A percentile compares a stretch with the other conserved stretches of the same genome.
phyloP scores from a whole-genome alignment of 2,113 vertebrate species.

The Seriola dumerili region DNA sequence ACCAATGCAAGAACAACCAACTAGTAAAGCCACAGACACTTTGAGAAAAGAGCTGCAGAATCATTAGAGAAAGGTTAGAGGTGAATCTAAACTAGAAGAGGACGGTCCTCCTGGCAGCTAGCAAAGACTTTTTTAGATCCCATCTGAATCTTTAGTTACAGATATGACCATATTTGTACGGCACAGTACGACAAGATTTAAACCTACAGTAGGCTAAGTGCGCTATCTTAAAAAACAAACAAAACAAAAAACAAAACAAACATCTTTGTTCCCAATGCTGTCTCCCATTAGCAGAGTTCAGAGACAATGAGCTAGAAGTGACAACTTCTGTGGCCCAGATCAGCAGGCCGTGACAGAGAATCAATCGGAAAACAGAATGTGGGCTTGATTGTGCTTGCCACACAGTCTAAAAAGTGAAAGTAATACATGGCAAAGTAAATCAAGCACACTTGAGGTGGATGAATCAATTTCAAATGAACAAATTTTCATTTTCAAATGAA shows the following conservation, averaged over 20 bases:
- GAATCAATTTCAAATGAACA: neutral
- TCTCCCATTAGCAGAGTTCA: slow-evolving; percentile 34
- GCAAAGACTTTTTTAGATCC: neutral
- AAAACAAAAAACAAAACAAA: neutral
- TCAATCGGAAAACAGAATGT: neutral
- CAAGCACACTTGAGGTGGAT: slow-evolving; percentile 34
- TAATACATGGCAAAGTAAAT: slow-evolving; percentile 47
- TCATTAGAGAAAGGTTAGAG: neutral
- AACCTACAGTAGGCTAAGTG: slow-evolving; percentile 33
- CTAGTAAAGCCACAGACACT: slow-evolving; percentile 15
- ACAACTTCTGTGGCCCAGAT: slow-evolving; percentile 46
- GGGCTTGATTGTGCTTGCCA: slow-evolving; percentile 51
- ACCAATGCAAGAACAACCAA: neutral
- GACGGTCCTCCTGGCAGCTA: slow-evolving; percentile 20
- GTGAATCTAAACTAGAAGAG: slow-evolving; percentile 22
- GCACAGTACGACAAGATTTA: slow-evolving; percentile 33
- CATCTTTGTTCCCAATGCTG: slow-evolving; percentile 64
- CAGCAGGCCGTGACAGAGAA: slow-evolving; percentile 50
- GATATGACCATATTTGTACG: slow-evolving; percentile 37
- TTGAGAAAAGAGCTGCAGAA: slow-evolving; percentile 22
- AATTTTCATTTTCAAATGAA: neutral
- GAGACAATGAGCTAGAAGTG: slow-evolving; percentile 38
- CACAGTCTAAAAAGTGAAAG: slow-evolving; percentile 19
- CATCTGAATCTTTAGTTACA: slow-evolving; percentile 17
- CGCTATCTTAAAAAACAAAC: slow-evolving; percentile 7